A percentile compares a stretch with the other conserved stretches of the same genome.
phyloP scores from a whole-genome alignment of 2,888 invertebrate species.

The Leucophenga maculata region DNA sequence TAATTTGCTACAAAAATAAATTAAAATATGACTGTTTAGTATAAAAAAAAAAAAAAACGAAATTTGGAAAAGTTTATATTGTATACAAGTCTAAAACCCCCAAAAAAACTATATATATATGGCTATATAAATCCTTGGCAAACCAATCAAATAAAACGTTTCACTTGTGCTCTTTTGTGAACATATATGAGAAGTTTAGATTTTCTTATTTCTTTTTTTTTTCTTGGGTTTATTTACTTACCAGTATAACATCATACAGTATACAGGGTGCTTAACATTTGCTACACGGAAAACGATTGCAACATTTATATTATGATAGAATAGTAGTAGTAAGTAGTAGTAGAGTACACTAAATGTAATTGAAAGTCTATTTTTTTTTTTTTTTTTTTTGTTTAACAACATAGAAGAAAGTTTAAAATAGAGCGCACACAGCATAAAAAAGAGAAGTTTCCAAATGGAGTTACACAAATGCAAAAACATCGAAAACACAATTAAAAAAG shows the following conservation, averaged over 20 bases:
- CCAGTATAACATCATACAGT: constrained; percentile 70
- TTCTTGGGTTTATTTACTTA: constrained; percentile 59
- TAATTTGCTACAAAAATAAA: too few species aligned
- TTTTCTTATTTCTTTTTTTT: constrained; percentile 33
- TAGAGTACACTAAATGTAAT: not conserved
- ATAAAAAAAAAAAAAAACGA: too few species aligned
- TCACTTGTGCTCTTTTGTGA: too few species aligned
- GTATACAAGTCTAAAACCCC: too few species aligned
- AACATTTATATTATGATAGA: constrained; percentile 67
- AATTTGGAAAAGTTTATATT: too few species aligned
- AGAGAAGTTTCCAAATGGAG: not conserved
- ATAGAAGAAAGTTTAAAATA: not conserved
- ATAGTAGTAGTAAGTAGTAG: not conserved
- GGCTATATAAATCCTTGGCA: too few species aligned
- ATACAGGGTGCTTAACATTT: constrained; percentile 70
- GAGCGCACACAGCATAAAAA: not conserved
- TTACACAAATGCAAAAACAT: not conserved
- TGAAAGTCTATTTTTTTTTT: constrained; percentile 2
- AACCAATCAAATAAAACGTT: too few species aligned
- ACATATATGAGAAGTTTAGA: not conserved
- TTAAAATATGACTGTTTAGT: too few species aligned
- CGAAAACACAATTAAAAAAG: not conserved
- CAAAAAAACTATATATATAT: too few species aligned
- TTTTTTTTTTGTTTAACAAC: too few species aligned
- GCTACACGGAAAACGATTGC: constrained; percentile 70